Base-by-base conservation (phyloP, 2,888 invertebrate genomes). In the Thymelicus lineola region DNA sequence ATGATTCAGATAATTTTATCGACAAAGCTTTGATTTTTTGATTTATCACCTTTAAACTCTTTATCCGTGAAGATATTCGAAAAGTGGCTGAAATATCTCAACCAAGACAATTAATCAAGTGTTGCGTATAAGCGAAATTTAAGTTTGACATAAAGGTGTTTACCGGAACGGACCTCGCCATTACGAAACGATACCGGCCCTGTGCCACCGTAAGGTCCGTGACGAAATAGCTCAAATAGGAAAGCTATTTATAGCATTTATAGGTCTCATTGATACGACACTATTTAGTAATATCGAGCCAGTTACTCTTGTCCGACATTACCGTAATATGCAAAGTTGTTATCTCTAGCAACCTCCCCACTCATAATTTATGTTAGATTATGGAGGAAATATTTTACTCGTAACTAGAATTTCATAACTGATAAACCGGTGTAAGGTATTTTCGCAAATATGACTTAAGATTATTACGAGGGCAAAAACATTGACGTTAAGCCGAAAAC, bases 181-280 rank as follows among this genome's bases (percentile, higher is more conserved):
- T 67, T 67, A 45, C 61, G 67, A 67, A 53, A 67, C 42, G 12
- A 53, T 17, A n/a, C 66, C 1, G 60, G 46, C 48, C 48, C 46
- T 60, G 55, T 45, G 12, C 50, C 58, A 35, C 36, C 66, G 60
- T 66, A 66, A 67, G 67, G 67, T 67, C 35, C 53, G 53, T 67
- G 42, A 53, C 61, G 67, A 67, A 67, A 67, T 67, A 67, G 14
- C 67, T 67, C 59, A 53, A 67, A 67, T 67, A 67, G 67, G 61
- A 67, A 61, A 67, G 45, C 61, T 67, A 67, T 67, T 67, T 67
- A 67, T 67, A 67, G 61, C 61, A 67, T 67, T 67, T 67, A 67
- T 67, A 67, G 61, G 61, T 53, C 61, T 61, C 60, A 67, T 61
- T 67, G 67, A 61, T 61, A 67, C 42, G 60, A 66, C 66, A 66